Evolutionary conservation across 2,113 vertebrate species (phyloP).

Genomic region (Cheilinus undulatus): DNA sequence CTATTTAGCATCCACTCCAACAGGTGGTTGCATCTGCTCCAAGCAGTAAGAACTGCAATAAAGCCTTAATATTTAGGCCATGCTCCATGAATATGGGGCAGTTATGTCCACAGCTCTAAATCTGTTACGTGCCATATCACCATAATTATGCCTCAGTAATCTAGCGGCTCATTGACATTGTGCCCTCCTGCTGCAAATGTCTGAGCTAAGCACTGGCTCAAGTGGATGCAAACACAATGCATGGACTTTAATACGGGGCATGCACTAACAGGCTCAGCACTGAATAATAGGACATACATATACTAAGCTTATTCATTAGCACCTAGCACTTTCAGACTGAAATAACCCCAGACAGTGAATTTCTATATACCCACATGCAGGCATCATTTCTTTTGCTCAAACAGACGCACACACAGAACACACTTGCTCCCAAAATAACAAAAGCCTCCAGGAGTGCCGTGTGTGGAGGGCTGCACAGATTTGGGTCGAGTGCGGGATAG

Average conservation of each 20-base stretch:
- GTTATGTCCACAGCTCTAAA: slow-evolving; percentile 24
- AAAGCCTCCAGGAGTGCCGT: slow-evolving; percentile 17
- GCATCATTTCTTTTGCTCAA: neutral
- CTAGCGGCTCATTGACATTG: slow-evolving; percentile 25
- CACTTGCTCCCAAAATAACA: slow-evolving; percentile 29
- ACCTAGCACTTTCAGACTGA: neutral
- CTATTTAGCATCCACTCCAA: neutral
- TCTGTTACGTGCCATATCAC: slow-evolving; percentile 34
- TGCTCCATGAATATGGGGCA: slow-evolving; percentile 24
- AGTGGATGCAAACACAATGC: slow-evolving; percentile 20
- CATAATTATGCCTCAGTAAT: slow-evolving; percentile 35
- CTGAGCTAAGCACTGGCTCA: slow-evolving; percentile 24
- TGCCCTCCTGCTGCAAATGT: slow-evolving; percentile 28
- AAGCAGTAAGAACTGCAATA: neutral
- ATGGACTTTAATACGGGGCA: neutral
- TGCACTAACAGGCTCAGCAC: slow-evolving; percentile 8
- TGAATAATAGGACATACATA: slow-evolving; percentile 21
- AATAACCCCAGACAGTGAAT: neutral
- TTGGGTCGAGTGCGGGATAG: slow-evolving; percentile 67
- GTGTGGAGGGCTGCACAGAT: slow-evolving; percentile 47
- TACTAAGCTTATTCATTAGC: slow-evolving; percentile 26
- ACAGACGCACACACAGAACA: neutral
- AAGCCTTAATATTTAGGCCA: slow-evolving; percentile 35
- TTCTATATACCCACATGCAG: neutral
- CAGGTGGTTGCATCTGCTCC: slow-evolving; percentile 16